phyloP scores from a whole-genome alignment of 1,140 invertebrate genomes.

The Halesus radiatus region DNA sequence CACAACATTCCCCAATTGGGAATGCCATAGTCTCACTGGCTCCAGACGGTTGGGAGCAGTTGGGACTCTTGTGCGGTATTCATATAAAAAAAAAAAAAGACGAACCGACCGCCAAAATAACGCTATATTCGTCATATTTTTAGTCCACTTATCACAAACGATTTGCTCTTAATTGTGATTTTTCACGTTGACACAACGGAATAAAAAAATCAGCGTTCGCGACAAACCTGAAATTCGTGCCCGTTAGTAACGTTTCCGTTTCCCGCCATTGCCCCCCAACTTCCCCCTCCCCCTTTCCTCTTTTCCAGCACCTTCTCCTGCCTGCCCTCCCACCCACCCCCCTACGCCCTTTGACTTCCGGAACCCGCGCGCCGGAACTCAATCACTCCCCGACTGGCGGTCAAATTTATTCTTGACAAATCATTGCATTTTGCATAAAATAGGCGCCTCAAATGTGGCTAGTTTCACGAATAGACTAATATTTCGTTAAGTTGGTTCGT shows the following conservation, averaged over 20 bases:
- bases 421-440: constrained; percentile 48
- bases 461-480: too few species aligned
- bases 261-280: background rate
- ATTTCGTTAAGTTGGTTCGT: too few species aligned
- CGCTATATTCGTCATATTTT: background rate
- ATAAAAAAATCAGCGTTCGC: constrained; percentile 6
- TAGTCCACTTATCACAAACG: background rate
- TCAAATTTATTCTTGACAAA: constrained; percentile 50
- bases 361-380: constrained; percentile 47
- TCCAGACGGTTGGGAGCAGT: too few species aligned
- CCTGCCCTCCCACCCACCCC: background rate
- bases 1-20: too few species aligned
- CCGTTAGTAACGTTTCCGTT: constrained; percentile 30
- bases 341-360: constrained; percentile 24
- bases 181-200: constrained; percentile 6
- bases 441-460: background rate
- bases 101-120: background rate
- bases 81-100: too few species aligned
- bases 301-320: too few species aligned
- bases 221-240: constrained; percentile 31
- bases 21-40: too few species aligned
- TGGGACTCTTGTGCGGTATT: too few species aligned
- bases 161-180: constrained; percentile 10
- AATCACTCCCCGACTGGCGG: constrained; percentile 48
- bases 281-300: background rate